Evolutionary conservation across 1,140 invertebrate genomes (phyloP).

Genomic region (Drosophila ercepeae): DNA sequence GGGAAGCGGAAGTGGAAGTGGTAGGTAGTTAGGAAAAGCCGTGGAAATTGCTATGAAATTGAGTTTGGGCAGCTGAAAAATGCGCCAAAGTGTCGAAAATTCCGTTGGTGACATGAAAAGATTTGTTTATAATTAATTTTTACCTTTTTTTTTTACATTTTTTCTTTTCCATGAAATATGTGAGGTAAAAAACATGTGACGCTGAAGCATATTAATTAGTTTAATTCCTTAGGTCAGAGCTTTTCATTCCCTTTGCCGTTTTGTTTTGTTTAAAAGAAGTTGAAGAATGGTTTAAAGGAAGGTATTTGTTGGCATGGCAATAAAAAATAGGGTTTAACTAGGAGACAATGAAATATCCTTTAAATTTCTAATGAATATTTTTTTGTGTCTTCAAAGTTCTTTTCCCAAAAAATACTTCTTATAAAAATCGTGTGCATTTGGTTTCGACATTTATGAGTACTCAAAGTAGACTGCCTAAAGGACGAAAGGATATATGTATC

Average conservation of each 20-base stretch:
- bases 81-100: constrained; percentile 79
- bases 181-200: constrained; percentile 59
- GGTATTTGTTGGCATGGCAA: too few species aligned
- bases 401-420: background rate
- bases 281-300: constrained; percentile 6
- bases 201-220: constrained; percentile 73
- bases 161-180: constrained; percentile 49
- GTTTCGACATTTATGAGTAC: constrained; percentile 50
- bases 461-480: background rate
- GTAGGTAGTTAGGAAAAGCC: background rate
- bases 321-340: too few species aligned
- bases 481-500: background rate
- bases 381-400: too few species aligned
- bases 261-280: constrained; percentile 24
- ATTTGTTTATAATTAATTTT: constrained; percentile 83
- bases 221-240: constrained; percentile 65
- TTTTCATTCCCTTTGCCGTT: background rate
- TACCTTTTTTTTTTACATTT: constrained; percentile 30
- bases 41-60: constrained; percentile 67
- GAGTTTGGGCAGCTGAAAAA: constrained; percentile 63
- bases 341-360: background rate
- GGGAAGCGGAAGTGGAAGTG: too few species aligned
- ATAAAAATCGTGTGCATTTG: constrained; percentile 1
- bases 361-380: background rate
- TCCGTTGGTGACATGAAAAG: constrained; percentile 79